phyloP scores from a whole-genome alignment of 2,888 invertebrate species.

The Noctua pronuba region DNA sequence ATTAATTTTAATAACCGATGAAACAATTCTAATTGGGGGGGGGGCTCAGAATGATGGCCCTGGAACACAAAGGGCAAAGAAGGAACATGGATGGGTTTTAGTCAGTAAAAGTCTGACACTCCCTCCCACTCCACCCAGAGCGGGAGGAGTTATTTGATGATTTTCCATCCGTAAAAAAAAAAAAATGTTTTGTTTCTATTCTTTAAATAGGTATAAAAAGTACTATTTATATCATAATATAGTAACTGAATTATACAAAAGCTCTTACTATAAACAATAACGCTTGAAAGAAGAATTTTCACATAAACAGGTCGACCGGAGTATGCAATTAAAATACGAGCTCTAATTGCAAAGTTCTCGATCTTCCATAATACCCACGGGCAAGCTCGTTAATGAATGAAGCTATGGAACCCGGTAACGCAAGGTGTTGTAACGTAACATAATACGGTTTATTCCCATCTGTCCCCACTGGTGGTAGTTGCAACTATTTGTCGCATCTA shows the following conservation, averaged over 20 bases:
- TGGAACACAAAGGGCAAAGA: too few relatives aligned
- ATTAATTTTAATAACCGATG: too few relatives aligned
- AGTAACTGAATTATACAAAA: not conserved
- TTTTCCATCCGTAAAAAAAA: too few relatives aligned
- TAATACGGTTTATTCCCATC: not conserved
- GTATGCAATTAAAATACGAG: constrained; percentile 19
- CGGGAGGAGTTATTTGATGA: too few relatives aligned
- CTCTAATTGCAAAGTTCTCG: constrained; percentile 25
- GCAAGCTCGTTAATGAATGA: constrained; percentile 28
- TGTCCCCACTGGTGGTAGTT: not conserved
- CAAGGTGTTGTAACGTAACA: constrained; percentile 14
- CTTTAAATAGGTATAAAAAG: too few relatives aligned
- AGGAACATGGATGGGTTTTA: too few relatives aligned
- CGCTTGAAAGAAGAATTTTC: constrained; percentile 6
- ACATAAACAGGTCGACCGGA: not conserved
- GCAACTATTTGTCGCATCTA: too few relatives aligned
- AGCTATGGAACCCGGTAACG: constrained; percentile 1
- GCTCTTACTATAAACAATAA: not conserved
- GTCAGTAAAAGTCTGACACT: too few relatives aligned
- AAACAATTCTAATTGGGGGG: too few relatives aligned
- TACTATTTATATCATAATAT: too few relatives aligned
- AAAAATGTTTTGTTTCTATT: constrained; percentile 3
- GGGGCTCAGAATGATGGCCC: too few relatives aligned
- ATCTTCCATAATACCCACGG: not conserved
- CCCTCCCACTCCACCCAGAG: too few relatives aligned